A percentile compares a stretch with the other conserved stretches of the same genome.
phyloP scores from a whole-genome alignment of 2,797 vertebrate species.

The Hoplostethus mediterraneus region DNA sequence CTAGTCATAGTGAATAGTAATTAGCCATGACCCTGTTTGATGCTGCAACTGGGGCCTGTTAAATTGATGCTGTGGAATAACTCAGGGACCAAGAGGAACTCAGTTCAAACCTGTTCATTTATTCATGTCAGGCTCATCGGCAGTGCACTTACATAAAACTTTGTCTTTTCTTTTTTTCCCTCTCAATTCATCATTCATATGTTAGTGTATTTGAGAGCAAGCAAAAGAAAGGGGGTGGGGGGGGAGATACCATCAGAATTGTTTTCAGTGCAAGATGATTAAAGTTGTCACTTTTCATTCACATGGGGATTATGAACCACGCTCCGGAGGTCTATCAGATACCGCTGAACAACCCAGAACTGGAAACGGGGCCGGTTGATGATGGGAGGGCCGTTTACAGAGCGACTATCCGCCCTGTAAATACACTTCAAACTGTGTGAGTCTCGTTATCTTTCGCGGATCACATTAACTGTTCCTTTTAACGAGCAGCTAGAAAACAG shows the following conservation, averaged over 20 bases:
- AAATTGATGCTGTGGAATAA: conserved; percentile 72
- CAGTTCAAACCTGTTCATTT: conserved; percentile 71
- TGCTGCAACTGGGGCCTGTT: conserved; percentile 71
- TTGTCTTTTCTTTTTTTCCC: conserved; percentile 27
- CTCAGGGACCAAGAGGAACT: conserved; percentile 62
- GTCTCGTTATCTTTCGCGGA: conserved; percentile 39
- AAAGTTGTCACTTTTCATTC: conserved; percentile 41
- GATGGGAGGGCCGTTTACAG: conserved; percentile 37
- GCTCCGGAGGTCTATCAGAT: conserved; percentile 59
- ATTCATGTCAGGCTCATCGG: conserved; percentile 71
- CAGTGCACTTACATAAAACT: conserved; percentile 42
- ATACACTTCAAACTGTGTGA: conserved; percentile 46
- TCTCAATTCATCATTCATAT: conserved; percentile 16
- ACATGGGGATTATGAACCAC: conserved; percentile 43
- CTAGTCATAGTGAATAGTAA: conserved; percentile 74
- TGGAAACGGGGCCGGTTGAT: conserved; percentile 36
- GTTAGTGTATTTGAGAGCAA: conserved; percentile 4
- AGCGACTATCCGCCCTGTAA: conserved; percentile 29
- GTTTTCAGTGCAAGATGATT: conserved; percentile 46
- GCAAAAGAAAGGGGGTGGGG: background rate
- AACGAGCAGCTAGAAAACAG: conserved; percentile 28
- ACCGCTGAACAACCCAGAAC: conserved; percentile 43
- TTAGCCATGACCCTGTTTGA: conserved; percentile 77
- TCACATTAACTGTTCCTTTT: conserved; percentile 43
- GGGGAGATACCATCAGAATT: conserved; percentile 48